Percentiles rank a stretch among this genome's conserved stretches.
These are phyloP conservation scores for Ophiothrix spiculata DNA, from an alignment of 35 echinoderm and acorn worm genomes.

Conservation along the genomic window DNA sequence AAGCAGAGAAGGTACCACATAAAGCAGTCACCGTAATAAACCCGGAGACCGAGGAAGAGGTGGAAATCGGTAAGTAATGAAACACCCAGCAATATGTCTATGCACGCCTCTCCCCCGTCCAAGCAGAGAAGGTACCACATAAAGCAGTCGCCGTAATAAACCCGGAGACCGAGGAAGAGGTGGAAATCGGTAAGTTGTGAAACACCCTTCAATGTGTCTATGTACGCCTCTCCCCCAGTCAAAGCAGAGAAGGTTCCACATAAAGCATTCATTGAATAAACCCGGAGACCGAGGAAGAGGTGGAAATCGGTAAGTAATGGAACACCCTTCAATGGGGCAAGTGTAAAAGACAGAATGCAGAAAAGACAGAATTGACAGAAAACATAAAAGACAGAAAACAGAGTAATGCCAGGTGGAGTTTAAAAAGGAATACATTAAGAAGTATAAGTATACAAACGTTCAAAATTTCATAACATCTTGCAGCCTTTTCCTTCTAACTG, in stretches of 20 bases:
- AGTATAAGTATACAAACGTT: too few species aligned
- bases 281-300: slow-evolving; percentile 68
- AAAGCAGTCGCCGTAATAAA: neutral
- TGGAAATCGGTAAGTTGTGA: too few species aligned
- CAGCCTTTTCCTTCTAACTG: too few species aligned
- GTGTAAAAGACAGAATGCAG: too few species aligned
- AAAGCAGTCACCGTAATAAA: slow-evolving; percentile 71
- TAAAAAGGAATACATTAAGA: too few species aligned
- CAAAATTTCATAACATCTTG: too few species aligned
- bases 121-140: slow-evolving; percentile 3
- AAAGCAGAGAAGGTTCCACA: slow-evolving; percentile 15
- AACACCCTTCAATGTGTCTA: slow-evolving; percentile 66
- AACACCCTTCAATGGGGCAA: neutral
- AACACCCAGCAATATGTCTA: too few species aligned
- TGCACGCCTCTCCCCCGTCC: slow-evolving; percentile 14
- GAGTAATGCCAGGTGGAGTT: too few species aligned
- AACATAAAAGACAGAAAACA: too few species aligned
- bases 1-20: slow-evolving; percentile 5
- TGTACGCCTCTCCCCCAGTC: slow-evolving; percentile 36
- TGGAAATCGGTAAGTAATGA: slow-evolving; percentile 62
- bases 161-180: too few species aligned
- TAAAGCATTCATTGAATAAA: slow-evolving; percentile 63
- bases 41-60: slow-evolving; percentile 69
- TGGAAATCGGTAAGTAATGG: slow-evolving; percentile 59
- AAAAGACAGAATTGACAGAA: too few species aligned